Evolutionary conservation across 2,113 vertebrate genomes (phyloP), one percentile per base, ranked within the genome.

Genomic region (Puma concolor): DNA sequence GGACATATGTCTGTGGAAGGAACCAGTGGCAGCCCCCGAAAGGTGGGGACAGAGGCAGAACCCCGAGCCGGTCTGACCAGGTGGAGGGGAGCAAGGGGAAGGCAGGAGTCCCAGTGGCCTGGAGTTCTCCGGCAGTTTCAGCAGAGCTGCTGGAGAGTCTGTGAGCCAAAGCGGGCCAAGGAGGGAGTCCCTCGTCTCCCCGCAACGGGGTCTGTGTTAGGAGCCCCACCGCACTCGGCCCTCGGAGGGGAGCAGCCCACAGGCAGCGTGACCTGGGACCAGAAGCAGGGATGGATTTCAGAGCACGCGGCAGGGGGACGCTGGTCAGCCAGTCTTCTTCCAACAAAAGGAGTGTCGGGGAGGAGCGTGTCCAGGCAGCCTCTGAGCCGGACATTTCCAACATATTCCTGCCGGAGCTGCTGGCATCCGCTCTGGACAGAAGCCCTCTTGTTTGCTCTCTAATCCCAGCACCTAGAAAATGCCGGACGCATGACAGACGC

Each of bases 21-120:
- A 71, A 50, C 10, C 38, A 3, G 19, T 38, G 13, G n/a, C 31
- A 54, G n/a, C 8, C 1, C 2, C 2, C 0, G 21, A 63, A 86
- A n/a, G 19, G 4, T 4, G 3, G 19, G 3, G 33, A 44, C 11
- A 4, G 6, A 0, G 0, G n/a, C 5, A 0, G 79, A 52, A 3
- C 14, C 36, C 29, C 16, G 21, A 16, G 23, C 31, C 4, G 10
- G 15, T n/a, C 63, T 33, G 19, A 38, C 6, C 63, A 12, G 7
- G 25, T 13, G 19, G 60, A 2, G 48, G 9, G 31, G 4, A 9
- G 25, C 48, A 29, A 21, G 16, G 4, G 11, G 14, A 36, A 36
- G 41, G 9, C 0, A 14, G 19, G 6, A 17, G 23, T 23, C 86
- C 17, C 0, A 52, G 48, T 7, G 41, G 4, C 60, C 16, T 0